A percentile compares a stretch with the other conserved stretches of the same genome.
phyloP scores from a whole-genome alignment of 1,140 invertebrate species.

The Musca domestica region DNA sequence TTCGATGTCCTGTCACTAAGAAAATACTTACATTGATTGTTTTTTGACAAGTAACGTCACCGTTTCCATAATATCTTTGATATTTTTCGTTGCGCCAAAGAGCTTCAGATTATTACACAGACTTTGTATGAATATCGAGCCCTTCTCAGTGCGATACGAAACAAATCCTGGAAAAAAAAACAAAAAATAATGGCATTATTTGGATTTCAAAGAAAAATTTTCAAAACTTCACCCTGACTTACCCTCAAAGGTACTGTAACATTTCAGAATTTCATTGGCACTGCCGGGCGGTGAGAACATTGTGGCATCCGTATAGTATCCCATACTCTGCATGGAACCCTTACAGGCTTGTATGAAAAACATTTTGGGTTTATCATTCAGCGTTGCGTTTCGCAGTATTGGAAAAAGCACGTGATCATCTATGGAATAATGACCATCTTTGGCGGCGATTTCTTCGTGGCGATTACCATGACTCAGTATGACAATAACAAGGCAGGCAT shows the following conservation, averaged over 20 bases:
- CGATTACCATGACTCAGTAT: constrained; percentile 37
- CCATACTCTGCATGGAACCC: constrained; percentile 30
- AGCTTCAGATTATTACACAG: constrained; percentile 37
- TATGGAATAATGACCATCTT: constrained; percentile 41
- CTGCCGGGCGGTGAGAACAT: constrained; percentile 27
- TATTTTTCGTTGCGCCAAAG: constrained; percentile 28
- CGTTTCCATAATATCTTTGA: constrained; percentile 27
- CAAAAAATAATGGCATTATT: constrained; percentile 8
- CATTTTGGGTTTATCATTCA: constrained; percentile 44
- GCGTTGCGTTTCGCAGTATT: constrained; percentile 38
- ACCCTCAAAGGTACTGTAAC: constrained; percentile 50
- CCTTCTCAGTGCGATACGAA: constrained; percentile 41
- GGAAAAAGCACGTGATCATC: constrained; percentile 45
- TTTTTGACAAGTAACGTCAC: constrained; percentile 29
- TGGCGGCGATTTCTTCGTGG: constrained; percentile 38
- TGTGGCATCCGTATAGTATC: constrained; percentile 39
- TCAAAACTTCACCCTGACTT: not conserved
- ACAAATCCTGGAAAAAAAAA: constrained; percentile 35
- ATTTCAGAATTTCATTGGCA: constrained; percentile 47
- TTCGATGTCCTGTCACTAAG: no score
- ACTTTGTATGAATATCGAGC: constrained; percentile 44
- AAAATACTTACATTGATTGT: constrained; percentile 35
- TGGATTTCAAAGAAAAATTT: constrained; percentile 11
- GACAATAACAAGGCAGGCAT: constrained; percentile 35
- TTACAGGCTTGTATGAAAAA: constrained; percentile 51